Evolutionary conservation across 2,113 vertebrate genomes (phyloP).

Genomic region (Atractosteus spatula): DNA sequence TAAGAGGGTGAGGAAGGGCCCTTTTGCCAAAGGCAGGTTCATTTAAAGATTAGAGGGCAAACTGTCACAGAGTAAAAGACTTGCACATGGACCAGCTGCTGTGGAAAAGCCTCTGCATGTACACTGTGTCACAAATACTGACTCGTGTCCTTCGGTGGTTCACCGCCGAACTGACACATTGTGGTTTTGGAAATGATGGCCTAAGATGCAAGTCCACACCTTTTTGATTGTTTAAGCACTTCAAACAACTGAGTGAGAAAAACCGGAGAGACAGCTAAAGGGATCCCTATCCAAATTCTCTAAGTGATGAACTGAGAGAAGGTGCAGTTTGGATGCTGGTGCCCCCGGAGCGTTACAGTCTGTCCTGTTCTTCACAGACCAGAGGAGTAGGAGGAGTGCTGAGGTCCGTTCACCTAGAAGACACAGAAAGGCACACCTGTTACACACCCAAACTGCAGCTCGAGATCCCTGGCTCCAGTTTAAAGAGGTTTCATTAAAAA

Average conservation of each 20-base stretch:
- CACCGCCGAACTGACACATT: not conserved
- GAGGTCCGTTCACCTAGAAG: constrained; percentile 56
- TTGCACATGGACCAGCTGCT: too few relatives aligned
- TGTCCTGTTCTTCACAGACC: constrained; percentile 46
- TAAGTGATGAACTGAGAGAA: not conserved
- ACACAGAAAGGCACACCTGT: not conserved
- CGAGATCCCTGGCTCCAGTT: too few relatives aligned
- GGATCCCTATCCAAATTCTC: not conserved
- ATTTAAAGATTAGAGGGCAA: too few relatives aligned
- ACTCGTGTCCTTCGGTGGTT: not conserved
- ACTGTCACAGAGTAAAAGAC: too few relatives aligned
- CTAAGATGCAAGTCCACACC: not conserved
- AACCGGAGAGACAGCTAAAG: not conserved
- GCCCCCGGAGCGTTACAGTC: not conserved
- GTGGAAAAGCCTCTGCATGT: too few relatives aligned
- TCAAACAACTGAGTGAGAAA: not conserved
- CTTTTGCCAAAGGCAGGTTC: too few relatives aligned
- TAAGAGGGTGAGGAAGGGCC: too few relatives aligned
- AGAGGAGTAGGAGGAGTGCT: constrained; percentile 44
- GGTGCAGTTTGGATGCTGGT: not conserved
- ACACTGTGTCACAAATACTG: not conserved
- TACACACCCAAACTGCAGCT: not conserved
- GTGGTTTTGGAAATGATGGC: not conserved
- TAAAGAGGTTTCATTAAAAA: too few relatives aligned
- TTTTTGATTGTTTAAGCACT: not conserved